Evolutionary conservation across 1,140 invertebrate genomes (phyloP).

Genomic region (Sycophaga agraensis): DNA sequence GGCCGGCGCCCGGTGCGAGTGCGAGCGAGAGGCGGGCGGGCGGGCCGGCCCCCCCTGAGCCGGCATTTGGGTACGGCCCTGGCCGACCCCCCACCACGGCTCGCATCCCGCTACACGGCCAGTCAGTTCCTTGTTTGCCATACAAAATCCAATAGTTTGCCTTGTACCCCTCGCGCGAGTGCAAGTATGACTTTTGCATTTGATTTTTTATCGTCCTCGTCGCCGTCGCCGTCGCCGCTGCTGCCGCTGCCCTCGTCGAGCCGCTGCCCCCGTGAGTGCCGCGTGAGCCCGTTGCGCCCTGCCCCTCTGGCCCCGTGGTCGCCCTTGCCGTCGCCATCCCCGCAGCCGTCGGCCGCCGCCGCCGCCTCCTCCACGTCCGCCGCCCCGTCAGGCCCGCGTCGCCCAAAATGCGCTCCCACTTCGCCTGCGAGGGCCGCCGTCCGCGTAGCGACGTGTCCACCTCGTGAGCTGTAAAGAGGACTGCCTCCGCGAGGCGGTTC

Average conservation of each 20-base stretch:
- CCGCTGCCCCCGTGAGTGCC: slow-evolving; percentile 1
- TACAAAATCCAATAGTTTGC: slow-evolving; percentile 60
- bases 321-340: neutral
- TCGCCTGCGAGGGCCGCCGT: neutral
- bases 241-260: no score
- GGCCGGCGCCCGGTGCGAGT: slow-evolving; percentile 1
- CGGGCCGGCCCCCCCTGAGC: slow-evolving; percentile 6
- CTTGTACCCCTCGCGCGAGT: slow-evolving; percentile 50
- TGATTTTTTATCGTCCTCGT: slow-evolving; percentile 32
- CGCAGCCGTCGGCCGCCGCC: neutral
- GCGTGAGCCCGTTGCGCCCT: neutral
- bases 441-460: slow-evolving; percentile 14
- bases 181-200: slow-evolving; percentile 45
- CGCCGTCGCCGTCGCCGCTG: slow-evolving; percentile 15
- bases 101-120: slow-evolving; percentile 49
- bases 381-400: neutral
- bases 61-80: slow-evolving; percentile 36
- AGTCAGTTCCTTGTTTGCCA: slow-evolving; percentile 61
- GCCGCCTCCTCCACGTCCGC: neutral
- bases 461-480: slow-evolving; percentile 17
- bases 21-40: neutral
- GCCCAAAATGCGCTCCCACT: slow-evolving; percentile 2
- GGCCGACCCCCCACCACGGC: slow-evolving; percentile 37
- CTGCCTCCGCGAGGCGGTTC: no score
- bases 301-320: neutral